Base-by-base conservation (phyloP, 2,888 invertebrate genomes). In the Graphium colonna region DNA sequence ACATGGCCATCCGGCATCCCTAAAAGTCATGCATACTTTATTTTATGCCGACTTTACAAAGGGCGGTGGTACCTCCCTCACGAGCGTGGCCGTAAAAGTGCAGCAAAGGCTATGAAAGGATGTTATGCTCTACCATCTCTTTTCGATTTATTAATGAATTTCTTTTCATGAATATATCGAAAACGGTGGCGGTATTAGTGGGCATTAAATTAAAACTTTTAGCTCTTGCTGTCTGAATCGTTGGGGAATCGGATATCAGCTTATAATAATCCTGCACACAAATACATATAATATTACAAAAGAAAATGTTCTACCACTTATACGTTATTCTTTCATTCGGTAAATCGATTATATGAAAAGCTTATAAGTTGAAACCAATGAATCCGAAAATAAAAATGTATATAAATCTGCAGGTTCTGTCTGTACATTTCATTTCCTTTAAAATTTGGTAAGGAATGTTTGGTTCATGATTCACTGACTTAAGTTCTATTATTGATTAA, bases 171-270 rank as follows among this genome's bases (percentile, higher is more conserved):
- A n/a, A 33, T 2, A 33, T 10, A 33, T 10, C 10, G 2, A 5
- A 33, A 33, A 33, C 3, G 10, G n/a, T n/a, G 33, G 33, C 10
- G 8, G 9, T n/a, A 33, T 7, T 33, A 33, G 13, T 40, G 15
- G 48, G 42, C 44, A 38, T 38, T 39, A 26, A 45, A n/a, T 39
- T 39, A 42, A 36, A 17, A 15, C 17, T 39, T 44, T 31, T 43
- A 44, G 53, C 42, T 42, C 33, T 47, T 47, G 42, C 59, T 58
- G 62, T 61, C 62, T 61, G 60, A 59, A 57, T 55, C 55, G 60
- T 63, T 58, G 53, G 56, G 60, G 51, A 60, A 65, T 58, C 48
- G 51, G 60, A 64, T 58, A 63, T 49, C 51, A 52, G 55, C 46
- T 50, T 52, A 55, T 44, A 54, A 50, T 59, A 56, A 59, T 56